Evolutionary conservation across 2,888 invertebrate species (phyloP).

Genomic region (Drosophila mettleri): DNA sequence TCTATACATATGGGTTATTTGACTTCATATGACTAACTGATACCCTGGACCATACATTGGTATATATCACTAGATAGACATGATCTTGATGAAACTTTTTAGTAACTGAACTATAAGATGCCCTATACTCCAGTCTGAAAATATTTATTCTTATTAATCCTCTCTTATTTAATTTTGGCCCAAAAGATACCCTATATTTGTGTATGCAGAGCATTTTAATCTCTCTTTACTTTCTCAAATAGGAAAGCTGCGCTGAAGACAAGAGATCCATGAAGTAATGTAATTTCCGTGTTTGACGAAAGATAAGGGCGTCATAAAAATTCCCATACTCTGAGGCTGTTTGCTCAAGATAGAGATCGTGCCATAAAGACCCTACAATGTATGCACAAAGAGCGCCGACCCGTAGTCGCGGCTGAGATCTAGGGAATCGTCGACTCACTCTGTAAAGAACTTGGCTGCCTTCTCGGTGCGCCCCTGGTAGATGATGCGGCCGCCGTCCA

Average conservation of each 20-base stretch:
- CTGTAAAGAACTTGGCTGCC: constrained; percentile 89
- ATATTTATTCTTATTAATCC: no score
- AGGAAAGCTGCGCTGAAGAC: background rate
- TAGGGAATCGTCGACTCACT: constrained; percentile 85
- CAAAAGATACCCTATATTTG: background rate
- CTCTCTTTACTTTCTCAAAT: background rate
- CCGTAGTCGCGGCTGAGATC: background rate
- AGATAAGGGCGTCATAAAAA: constrained; percentile 7
- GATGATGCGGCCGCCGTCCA: constrained; percentile 92
- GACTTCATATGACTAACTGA: no score
- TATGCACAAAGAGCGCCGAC: background rate
- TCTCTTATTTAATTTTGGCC: background rate
- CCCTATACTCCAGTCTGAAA: background rate
- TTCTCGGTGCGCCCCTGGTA: constrained; percentile 91
- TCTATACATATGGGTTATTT: no score
- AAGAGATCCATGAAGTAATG: background rate
- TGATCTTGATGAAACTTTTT: no score
- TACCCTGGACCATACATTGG: background rate
- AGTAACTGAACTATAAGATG: background rate
- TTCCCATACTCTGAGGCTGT: background rate
- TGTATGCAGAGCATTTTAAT: no score
- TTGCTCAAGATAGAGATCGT: background rate
- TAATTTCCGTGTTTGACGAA: background rate
- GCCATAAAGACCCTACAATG: constrained; percentile 3
- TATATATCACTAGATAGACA: no score